Evolutionary conservation across 2,113 vertebrate species (phyloP).

Genomic region (Myiozetetes cayanensis): DNA sequence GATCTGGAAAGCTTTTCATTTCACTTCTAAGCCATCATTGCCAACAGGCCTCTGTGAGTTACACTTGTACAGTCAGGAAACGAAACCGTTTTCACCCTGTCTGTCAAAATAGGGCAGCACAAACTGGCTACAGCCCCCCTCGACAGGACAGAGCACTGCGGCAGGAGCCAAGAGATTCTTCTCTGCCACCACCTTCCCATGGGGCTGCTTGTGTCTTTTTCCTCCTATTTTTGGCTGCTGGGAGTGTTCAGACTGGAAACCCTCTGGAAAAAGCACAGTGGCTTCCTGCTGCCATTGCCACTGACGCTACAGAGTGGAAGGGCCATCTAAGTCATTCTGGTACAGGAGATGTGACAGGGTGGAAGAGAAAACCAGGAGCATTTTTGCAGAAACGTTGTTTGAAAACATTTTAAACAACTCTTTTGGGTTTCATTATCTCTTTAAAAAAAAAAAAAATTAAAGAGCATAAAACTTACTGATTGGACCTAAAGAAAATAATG

Average conservation of each 20-base stretch:
- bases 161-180: background rate
- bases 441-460: background rate
- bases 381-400: background rate
- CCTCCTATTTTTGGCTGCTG: background rate
- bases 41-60: background rate
- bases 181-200: background rate
- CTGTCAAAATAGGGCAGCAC: background rate
- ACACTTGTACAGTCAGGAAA: background rate
- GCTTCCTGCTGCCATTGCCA: background rate
- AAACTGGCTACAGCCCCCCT: background rate
- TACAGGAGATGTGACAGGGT: background rate
- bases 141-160: rapidly evolving
- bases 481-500: background rate
- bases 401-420: background rate
- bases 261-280: background rate
- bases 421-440: background rate
- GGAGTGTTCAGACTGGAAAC: background rate
- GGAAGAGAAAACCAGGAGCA: background rate
- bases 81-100: rapidly evolving
- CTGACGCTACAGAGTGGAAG: background rate
- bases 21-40: background rate
- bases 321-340: rapidly evolving
- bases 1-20: background rate
- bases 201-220: background rate
- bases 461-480: background rate